These are phyloP conservation scores for Apantesis nais DNA, from an alignment of 2,888 invertebrate genomes.

Conservation along the genomic window DNA sequence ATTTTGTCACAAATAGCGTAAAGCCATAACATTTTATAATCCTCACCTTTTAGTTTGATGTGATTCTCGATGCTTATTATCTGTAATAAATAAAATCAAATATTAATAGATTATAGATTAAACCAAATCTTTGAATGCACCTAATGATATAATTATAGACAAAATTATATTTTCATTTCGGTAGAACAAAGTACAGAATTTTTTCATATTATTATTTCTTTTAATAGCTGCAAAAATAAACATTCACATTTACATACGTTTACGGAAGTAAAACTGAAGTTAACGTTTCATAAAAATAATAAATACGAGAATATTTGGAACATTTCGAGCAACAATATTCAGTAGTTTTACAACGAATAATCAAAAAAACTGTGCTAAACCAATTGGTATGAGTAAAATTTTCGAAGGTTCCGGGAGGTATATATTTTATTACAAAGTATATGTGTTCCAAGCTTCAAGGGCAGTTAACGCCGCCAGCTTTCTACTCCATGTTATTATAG, in stretches of 20 bases:
- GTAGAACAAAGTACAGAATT: neutral
- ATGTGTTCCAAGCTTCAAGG: conserved; percentile 38
- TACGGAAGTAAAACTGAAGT: conserved; percentile 10
- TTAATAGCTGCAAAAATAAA: neutral
- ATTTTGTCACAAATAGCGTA: conserved; percentile 29
- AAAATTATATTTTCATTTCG: too few species aligned
- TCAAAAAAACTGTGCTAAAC: neutral
- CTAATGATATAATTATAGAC: neutral
- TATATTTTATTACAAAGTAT: conserved; percentile 51
- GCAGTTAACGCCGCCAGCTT: conserved; percentile 49
- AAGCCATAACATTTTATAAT: conserved; percentile 25
- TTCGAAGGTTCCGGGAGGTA: neutral
- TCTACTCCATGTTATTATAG: conserved; percentile 53
- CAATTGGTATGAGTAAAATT: neutral
- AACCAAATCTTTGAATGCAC: neutral
- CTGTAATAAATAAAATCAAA: conserved; percentile 47
- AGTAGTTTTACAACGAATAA: conserved; percentile 11
- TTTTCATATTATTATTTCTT: neutral
- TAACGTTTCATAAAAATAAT: conserved; percentile 5
- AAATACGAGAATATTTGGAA: conserved; percentile 7
- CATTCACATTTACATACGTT: neutral
- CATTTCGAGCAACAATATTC: neutral
- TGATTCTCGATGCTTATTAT: conserved; percentile 43
- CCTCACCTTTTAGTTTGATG: conserved; percentile 52
- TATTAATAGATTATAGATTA: conserved; percentile 25